phyloP scores from a whole-genome alignment of 2,888 invertebrate genomes.

The Cremastobaeus sp. region DNA sequence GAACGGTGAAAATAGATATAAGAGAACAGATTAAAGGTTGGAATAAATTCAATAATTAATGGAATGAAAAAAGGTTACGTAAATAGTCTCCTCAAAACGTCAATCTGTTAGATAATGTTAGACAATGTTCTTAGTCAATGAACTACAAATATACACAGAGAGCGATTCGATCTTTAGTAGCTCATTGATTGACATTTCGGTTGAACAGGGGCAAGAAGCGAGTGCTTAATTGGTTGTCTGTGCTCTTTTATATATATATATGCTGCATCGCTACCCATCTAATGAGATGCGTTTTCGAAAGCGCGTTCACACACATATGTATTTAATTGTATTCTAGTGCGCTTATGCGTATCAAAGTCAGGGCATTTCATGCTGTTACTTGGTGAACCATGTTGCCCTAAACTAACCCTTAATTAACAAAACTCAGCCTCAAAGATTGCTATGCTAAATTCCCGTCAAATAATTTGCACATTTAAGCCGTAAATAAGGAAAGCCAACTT shows the following conservation, averaged over 20 bases:
- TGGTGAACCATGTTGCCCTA: conserved; percentile 59
- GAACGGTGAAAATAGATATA: too few species aligned
- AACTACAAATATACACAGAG: conserved; percentile 30
- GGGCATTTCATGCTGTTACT: conserved; percentile 54
- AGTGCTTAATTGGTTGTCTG: conserved; percentile 52
- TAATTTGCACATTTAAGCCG: conserved; percentile 16
- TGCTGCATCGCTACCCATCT: conserved; percentile 41
- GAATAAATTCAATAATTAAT: conserved; percentile 28
- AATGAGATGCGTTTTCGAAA: conserved; percentile 67
- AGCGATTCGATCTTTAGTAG: conserved; percentile 37
- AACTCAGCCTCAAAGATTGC: conserved; percentile 69
- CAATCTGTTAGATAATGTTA: conserved; percentile 32
- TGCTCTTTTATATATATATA: too few species aligned
- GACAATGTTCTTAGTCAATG: conserved; percentile 30
- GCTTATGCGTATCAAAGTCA: conserved; percentile 55
- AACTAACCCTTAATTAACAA: conserved; percentile 73
- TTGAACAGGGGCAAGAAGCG: conserved; percentile 33
- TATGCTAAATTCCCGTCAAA: conserved; percentile 65
- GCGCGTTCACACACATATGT: conserved; percentile 56
- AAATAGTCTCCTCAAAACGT: conserved; percentile 44
- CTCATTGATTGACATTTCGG: conserved; percentile 47
- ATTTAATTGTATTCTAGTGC: conserved; percentile 57
- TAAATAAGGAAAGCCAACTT: conserved; percentile 1
- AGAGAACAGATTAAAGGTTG: too few species aligned
- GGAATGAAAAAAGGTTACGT: conserved; percentile 6